Evolutionary conservation across 2,797 vertebrate genomes (phyloP).

Genomic region (Remorina albescens): DNA sequence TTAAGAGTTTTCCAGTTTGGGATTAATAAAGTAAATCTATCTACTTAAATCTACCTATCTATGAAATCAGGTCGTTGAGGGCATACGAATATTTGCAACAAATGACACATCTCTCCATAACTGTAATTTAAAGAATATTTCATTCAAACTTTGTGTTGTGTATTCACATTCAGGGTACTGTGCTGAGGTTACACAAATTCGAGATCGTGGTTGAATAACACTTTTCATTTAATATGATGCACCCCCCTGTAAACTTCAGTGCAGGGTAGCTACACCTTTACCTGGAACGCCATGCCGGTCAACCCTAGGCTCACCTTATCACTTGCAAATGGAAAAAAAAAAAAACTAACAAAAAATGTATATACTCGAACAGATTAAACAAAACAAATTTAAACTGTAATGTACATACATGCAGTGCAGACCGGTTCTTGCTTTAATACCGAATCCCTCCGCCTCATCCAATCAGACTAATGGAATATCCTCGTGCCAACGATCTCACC

Average conservation of each 20-base stretch:
- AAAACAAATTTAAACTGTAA: too few species aligned
- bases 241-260: neutral
- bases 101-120: neutral
- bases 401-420: too few species aligned
- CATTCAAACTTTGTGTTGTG: neutral
- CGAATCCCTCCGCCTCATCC: neutral
- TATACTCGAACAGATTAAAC: too few species aligned
- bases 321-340: neutral
- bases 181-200: neutral
- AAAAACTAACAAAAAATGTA: neutral
- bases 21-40: too few species aligned
- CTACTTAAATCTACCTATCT: too few species aligned
- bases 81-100: neutral
- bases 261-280: constrained; percentile 9
- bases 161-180: neutral
- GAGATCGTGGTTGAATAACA: neutral
- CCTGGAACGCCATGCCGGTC: neutral
- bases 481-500: constrained; percentile 24
- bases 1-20: too few species aligned
- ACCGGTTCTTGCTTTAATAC: neutral
- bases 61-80: constrained; percentile 3
- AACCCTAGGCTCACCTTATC: neutral
- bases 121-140: neutral
- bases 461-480: neutral
- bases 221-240: neutral